Evolutionary conservation across 2,113 vertebrate genomes (phyloP).

Genomic region (Zapornia atra): DNA sequence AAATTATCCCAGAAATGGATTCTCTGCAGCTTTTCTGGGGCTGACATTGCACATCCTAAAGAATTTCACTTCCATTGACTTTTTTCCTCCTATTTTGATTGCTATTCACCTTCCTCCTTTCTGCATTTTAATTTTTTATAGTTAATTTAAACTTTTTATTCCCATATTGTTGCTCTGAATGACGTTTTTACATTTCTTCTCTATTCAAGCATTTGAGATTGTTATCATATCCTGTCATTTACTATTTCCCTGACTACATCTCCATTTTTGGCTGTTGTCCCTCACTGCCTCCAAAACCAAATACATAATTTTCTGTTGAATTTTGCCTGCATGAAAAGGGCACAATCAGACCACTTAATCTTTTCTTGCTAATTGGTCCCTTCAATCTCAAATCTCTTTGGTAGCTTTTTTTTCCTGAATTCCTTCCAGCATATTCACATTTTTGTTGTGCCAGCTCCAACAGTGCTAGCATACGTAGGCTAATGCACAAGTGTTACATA

Average conservation of each 20-base stretch:
- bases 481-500: neutral
- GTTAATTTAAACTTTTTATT: neutral
- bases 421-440: neutral
- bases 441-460: slow-evolving; percentile 9
- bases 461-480: neutral
- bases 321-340: neutral
- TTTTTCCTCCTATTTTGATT: neutral
- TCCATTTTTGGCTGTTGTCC: neutral
- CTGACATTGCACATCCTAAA: neutral
- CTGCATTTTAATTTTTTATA: neutral
- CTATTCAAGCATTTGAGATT: neutral
- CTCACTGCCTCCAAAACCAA: neutral
- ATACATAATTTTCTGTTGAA: neutral
- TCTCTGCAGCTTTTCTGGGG: neutral
- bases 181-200: neutral
- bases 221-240: neutral
- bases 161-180: neutral
- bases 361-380: slow-evolving; percentile 15
- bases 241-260: neutral
- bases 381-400: neutral
- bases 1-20: neutral
- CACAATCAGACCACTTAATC: slow-evolving; percentile 29
- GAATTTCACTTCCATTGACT: neutral
- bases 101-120: neutral
- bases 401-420: neutral